These are phyloP conservation scores for Ericerus pela DNA, from an alignment of 1,140 invertebrate genomes.

Conservation along the genomic window DNA sequence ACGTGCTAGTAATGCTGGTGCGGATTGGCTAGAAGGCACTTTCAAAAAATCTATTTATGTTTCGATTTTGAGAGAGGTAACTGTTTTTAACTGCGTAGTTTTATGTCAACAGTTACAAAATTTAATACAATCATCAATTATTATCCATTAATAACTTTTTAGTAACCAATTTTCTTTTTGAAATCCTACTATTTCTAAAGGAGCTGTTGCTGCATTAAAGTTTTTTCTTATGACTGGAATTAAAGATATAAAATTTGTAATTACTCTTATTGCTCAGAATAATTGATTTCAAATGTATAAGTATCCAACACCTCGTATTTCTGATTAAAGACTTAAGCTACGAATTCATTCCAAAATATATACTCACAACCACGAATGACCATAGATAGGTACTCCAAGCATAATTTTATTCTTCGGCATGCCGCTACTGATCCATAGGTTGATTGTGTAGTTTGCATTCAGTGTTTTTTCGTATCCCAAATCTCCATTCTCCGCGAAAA, in stretches of 20 bases:
- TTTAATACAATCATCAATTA: no score
- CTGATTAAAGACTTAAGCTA: not conserved
- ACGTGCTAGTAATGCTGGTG: no score
- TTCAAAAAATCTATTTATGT: no score
- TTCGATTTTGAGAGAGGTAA: no score
- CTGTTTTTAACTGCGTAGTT: no score
- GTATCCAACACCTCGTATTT: no score
- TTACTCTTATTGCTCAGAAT: not conserved
- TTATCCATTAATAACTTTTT: no score
- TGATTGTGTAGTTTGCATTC: slow-evolving; percentile 67
- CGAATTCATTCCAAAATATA: not conserved
- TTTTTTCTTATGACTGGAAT: not conserved
- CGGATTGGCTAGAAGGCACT: no score
- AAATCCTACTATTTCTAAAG: not conserved
- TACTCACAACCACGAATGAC: slow-evolving; percentile 55
- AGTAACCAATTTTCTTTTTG: no score
- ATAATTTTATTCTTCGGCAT: slow-evolving; percentile 70
- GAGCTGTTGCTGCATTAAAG: not conserved
- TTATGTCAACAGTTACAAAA: no score
- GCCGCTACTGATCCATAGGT: slow-evolving; percentile 64
- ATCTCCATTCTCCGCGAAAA: slow-evolving; percentile 45
- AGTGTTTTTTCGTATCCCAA: slow-evolving; percentile 48
- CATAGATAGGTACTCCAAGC: slow-evolving; percentile 80
- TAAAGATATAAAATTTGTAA: not conserved
- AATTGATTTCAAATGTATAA: not conserved